Conservation (phyloP, 2,797 vertebrate genomes). For the Pseudotriccus pelzelni region DNA sequence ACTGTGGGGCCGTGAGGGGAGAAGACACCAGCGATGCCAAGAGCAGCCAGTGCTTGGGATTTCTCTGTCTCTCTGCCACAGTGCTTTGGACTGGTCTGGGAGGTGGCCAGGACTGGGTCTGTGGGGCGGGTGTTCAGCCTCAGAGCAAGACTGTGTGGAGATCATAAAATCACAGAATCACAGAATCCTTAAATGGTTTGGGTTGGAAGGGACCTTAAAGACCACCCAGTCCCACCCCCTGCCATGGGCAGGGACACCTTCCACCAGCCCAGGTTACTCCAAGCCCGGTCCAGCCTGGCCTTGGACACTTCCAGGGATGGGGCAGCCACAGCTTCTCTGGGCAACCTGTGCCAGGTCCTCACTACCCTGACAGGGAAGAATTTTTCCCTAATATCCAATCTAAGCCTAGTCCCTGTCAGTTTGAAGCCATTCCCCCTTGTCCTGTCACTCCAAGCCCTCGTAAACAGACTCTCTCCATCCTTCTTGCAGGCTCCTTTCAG, state of each 20-base stretch:
- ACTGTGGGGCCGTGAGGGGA: neutral
- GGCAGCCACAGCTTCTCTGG: neutral
- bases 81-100: neutral
- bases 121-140: neutral
- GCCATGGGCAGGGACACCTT: neutral
- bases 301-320: neutral
- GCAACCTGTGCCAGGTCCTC: neutral
- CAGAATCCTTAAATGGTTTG: neutral
- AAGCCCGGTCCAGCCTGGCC: fast-evolving
- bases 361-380: fast-evolving
- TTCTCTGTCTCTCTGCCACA: neutral
- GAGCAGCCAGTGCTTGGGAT: neutral
- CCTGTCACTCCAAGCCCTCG: neutral
- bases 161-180: neutral
- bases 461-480: neutral
- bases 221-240: fast-evolving
- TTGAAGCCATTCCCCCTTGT: neutral
- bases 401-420: neutral
- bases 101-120: neutral
- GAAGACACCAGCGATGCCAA: neutral
- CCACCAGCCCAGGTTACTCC: neutral
- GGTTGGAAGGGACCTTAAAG: neutral
- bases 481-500: neutral
- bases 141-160: fast-evolving
- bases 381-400: neutral